A percentile compares a stretch with the other conserved stretches of the same genome.
Evolutionary conservation across 2,888 invertebrate genomes (phyloP).

Genomic region (Archaeoteleia sp.): DNA sequence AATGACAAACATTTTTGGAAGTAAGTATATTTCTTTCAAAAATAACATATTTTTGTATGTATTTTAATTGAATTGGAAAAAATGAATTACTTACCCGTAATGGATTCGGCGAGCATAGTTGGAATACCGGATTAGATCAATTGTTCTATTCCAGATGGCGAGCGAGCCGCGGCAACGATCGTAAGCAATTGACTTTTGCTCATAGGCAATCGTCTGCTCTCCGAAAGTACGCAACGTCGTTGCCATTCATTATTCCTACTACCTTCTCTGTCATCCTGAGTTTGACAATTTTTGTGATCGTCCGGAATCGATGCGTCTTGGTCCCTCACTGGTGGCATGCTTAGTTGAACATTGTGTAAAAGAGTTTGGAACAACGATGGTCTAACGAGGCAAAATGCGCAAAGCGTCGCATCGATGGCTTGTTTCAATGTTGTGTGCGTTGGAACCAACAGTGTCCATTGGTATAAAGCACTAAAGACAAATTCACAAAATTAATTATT

Average conservation of each 20-base stretch:
- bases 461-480: slow-evolving; percentile 79
- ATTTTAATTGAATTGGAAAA: no score
- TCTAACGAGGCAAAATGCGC: slow-evolving; percentile 89
- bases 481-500: slow-evolving; percentile 7
- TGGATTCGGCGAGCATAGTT: slow-evolving; percentile 79
- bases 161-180: slow-evolving; percentile 87
- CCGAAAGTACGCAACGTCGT: slow-evolving; percentile 77
- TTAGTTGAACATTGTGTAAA: slow-evolving; percentile 83
- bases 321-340: slow-evolving; percentile 76
- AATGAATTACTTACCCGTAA: slow-evolving; percentile 71
- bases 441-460: slow-evolving; percentile 84
- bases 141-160: slow-evolving; percentile 84
- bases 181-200: slow-evolving; percentile 83
- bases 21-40: no score
- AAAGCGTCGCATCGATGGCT: slow-evolving; percentile 89
- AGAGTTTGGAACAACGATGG: slow-evolving; percentile 85
- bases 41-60: slow-evolving; percentile 4
- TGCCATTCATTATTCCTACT: slow-evolving; percentile 76
- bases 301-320: slow-evolving; percentile 78
- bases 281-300: slow-evolving; percentile 78
- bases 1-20: no score
- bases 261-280: slow-evolving; percentile 72
- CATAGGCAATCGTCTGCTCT: slow-evolving; percentile 77
- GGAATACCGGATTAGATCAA: slow-evolving; percentile 87
- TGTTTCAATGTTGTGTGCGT: slow-evolving; percentile 85